phyloP scores from a whole-genome alignment of 2,797 vertebrate genomes.

The Sebastes elongatus region DNA sequence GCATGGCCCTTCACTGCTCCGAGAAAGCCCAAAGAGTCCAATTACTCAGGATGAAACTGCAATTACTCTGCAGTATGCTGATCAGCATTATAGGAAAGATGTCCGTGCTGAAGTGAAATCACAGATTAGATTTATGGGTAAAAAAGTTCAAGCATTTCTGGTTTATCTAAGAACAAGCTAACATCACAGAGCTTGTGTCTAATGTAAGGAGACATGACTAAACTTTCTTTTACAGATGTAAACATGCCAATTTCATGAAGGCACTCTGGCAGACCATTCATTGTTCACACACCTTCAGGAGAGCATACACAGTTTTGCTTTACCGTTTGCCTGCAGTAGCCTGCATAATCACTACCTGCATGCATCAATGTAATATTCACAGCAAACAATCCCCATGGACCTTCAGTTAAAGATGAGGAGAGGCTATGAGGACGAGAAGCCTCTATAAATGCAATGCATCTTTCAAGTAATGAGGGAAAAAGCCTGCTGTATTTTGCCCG shows the following conservation, averaged over 20 bases:
- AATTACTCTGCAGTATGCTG: conserved; percentile 33
- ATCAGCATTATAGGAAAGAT: conserved; percentile 33
- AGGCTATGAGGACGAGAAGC: conserved; percentile 7
- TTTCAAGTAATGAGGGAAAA: conserved; percentile 41
- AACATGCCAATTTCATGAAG: conserved; percentile 9
- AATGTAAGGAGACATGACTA: not conserved
- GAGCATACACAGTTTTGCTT: conserved; percentile 4
- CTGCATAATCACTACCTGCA: conserved; percentile 64
- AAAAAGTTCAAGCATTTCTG: not conserved
- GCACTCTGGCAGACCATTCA: not conserved
- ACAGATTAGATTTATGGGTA: conserved; percentile 18
- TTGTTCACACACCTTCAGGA: conserved; percentile 1
- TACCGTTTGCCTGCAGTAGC: conserved; percentile 42
- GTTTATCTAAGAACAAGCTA: not conserved
- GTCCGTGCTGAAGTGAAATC: conserved; percentile 9
- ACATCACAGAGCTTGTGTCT: not conserved
- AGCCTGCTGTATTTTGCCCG: conserved; percentile 16
- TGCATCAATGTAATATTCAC: conserved; percentile 60
- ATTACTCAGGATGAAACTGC: conserved; percentile 57
- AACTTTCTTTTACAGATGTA: not conserved
- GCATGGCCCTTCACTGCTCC: conserved; percentile 29
- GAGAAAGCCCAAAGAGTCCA: conserved; percentile 51
- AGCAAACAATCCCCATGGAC: conserved; percentile 52
- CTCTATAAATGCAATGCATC: conserved; percentile 35
- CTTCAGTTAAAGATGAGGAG: conserved; percentile 40